Base-by-base conservation (phyloP, 2,888 invertebrate genomes). In the Agrochola circellaris region DNA sequence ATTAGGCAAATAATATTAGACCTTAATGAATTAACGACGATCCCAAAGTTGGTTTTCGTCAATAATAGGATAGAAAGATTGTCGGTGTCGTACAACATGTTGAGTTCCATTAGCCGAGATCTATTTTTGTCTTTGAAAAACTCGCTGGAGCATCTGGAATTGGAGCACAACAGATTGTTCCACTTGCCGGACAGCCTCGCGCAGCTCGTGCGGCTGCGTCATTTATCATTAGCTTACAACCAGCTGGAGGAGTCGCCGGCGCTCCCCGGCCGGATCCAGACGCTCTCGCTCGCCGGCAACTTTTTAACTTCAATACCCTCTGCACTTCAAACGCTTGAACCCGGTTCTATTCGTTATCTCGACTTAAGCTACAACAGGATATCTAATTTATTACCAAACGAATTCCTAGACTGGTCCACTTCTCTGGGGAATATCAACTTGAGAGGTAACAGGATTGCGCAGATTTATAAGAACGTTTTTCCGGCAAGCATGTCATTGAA, bases 321-420 rank as follows among this genome's bases (percentile, higher is more conserved):
- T 56, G 97, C 98, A 8, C 96, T 99, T 80, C 97, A 97, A 88
- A 97, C 97, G 89, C 98, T 98, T 91, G 97, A 98, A 73, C 97
- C 98, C 90, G 97, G 99, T 75, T 97, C 98, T n/a, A 95, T 96
- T 93, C 96, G 96, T 92, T 98, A 99, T 95, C 97, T 99, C 87
- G 99, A 99, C 95, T 97, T 99, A 91, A 99, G 98, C 81, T 99
- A 99, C 95, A 99, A 99, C 94, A 98, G 98, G 92, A 98, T 99
- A 91, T 97, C 97, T 85, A 98, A 98, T 92, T 97, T 98, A 88
- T 97, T 97, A 87, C 97, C 98, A 80, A 98, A 98, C 84, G 98
- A 98, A 92, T 98, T 99, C 91, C 94, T 96, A 20, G 97, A 97
- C 82, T 99, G 99, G 98, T 98, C 98, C 48, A 97, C 97, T 77